Evolutionary conservation across 2,113 vertebrate species (phyloP).

Genomic region (Catagonus wagneri): DNA sequence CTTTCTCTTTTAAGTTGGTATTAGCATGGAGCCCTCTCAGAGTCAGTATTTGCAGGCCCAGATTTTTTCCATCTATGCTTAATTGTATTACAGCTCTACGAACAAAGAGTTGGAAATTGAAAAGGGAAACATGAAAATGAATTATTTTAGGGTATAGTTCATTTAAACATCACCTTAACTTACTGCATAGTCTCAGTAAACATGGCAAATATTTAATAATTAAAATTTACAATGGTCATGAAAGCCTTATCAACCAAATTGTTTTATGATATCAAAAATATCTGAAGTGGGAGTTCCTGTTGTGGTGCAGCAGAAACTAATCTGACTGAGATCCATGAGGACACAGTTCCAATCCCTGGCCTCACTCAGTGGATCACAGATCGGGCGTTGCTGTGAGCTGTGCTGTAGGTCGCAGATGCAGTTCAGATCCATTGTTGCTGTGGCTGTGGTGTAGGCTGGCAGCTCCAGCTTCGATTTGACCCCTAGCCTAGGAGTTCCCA

Average conservation of each 20-base stretch:
- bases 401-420: no score
- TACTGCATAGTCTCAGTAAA: not conserved
- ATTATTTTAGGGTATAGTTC: not conserved
- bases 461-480: no score
- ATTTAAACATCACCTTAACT: not conserved
- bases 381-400: no score
- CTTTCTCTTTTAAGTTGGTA: not conserved
- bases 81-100: not conserved
- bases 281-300: not conserved
- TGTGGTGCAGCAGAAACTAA: no score
- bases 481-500: no score
- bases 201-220: not conserved
- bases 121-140: not conserved
- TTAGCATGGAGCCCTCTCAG: not conserved
- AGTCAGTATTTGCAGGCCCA: not conserved
- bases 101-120: not conserved
- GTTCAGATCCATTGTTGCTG: no score
- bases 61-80: not conserved
- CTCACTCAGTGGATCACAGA: no score
- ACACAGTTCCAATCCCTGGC: no score
- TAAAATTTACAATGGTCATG: not conserved
- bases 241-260: conserved; percentile 32
- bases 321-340: no score
- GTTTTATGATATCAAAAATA: not conserved
- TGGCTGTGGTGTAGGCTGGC: no score